Base-by-base conservation (phyloP, 1,140 invertebrate genomes). In the Trichonephila clavata region DNA sequence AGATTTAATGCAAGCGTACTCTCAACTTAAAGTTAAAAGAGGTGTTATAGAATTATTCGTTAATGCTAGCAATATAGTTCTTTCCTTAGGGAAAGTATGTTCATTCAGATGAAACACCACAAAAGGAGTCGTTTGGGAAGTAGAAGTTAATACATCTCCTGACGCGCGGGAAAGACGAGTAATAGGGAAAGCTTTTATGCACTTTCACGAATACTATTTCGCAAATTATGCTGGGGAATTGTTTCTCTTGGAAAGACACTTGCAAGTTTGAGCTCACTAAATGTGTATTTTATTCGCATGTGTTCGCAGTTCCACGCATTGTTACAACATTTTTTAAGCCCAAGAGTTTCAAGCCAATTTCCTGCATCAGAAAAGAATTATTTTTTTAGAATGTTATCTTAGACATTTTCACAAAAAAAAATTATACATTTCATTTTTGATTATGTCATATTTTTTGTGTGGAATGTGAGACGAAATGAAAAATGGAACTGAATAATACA, bases 121-220 rank as follows among this genome's bases (percentile, higher is more conserved):
- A 65, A 87, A 87, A 87, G 61, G 86, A 43, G 27, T 24, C 27
- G 61, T 81, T 43, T 81, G 7, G 77, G 32, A 81, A 50, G 20
- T 2, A 14, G 43, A 65, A 65, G 60, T 65, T 87, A 65, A 87
- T 87, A 87, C 86, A 65, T 87, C 10, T 7, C 84, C 84, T 84
- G 50, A 60, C 57, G 50, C 21, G 3, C 27, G 65, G 83, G 24
- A 84, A 84, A 84, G 83, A 59, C 14, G 83, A 27, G 21, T 50
- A 84, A 21, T 20, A 24, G 57, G 83, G 10, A 84, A 24, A 84
- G 57, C 50, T 60, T 84, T 84, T 84, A 57, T 24, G 27, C 60
- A 32, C 59, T 87, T 87, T 65, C 86, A 63, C 32, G 60, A 60
- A 87, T 87, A 43, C 86, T 24, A 65, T 87, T 87, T 43, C 86